These are phyloP conservation scores for Hyles euphorbiae DNA, from an alignment of 1,140 invertebrate genomes.

Conservation along the genomic window DNA sequence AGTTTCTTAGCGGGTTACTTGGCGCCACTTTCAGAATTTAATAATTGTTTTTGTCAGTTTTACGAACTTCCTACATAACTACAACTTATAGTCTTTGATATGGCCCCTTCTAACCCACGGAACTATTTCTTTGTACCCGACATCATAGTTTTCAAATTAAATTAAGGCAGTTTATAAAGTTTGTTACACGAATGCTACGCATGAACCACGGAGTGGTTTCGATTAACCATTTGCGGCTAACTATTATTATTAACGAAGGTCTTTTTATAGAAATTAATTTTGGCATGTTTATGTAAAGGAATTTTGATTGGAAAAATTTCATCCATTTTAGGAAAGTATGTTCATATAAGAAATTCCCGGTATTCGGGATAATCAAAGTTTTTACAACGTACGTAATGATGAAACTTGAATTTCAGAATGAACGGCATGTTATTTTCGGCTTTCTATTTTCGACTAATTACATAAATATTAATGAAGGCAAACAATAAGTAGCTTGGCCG, in stretches of 20 bases:
- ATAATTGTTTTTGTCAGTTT: slow-evolving; percentile 11
- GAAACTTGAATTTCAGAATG: too few relatives aligned
- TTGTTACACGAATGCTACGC: slow-evolving; percentile 14
- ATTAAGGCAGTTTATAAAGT: slow-evolving; percentile 33
- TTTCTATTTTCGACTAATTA: too few relatives aligned
- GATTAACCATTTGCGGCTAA: slow-evolving; percentile 1
- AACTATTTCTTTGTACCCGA: slow-evolving; percentile 57
- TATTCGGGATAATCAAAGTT: too few relatives aligned
- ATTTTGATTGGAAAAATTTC: too few relatives aligned
- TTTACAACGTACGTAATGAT: too few relatives aligned
- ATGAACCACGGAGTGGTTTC: slow-evolving; percentile 11
- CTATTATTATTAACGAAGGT: not conserved
- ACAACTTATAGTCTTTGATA: not conserved
- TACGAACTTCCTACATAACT: not conserved
- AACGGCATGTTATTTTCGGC: too few relatives aligned
- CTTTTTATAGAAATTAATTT: too few relatives aligned
- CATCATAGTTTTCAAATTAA: slow-evolving; percentile 58
- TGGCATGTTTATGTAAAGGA: too few relatives aligned
- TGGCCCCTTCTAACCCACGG: slow-evolving; percentile 13
- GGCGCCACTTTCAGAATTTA: not conserved
- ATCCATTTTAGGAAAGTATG: too few relatives aligned
- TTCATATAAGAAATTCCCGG: too few relatives aligned
- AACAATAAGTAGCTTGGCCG: slow-evolving; percentile 1
- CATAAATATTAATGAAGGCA: too few relatives aligned
- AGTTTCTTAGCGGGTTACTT: not conserved